Evolutionary conservation across 2,797 vertebrate species (phyloP).

Genomic region (Pseudopleuronectes americanus): DNA sequence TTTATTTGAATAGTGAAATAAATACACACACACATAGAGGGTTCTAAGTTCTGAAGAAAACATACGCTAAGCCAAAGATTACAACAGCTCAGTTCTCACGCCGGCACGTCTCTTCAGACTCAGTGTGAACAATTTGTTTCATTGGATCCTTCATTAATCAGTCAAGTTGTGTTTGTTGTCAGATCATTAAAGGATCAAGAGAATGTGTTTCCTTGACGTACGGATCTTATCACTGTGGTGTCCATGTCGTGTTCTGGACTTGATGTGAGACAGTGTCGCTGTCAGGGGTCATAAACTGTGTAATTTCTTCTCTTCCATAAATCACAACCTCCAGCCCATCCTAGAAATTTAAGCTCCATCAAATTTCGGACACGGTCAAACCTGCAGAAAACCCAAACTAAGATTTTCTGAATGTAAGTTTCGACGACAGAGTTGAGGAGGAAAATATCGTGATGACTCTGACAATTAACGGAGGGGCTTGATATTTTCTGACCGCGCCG

Average conservation of each 20-base stretch:
- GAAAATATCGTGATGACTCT: constrained; percentile 39
- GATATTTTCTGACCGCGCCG: constrained; percentile 50
- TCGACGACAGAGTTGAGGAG: neutral
- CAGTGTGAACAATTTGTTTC: constrained; percentile 37
- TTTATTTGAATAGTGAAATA: constrained; percentile 57
- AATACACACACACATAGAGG: constrained; percentile 49
- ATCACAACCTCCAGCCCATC: constrained; percentile 48
- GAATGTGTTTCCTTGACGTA: constrained; percentile 3
- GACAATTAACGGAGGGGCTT: constrained; percentile 67
- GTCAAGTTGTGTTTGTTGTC: constrained; percentile 37
- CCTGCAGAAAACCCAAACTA: constrained; percentile 20
- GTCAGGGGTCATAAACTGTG: constrained; percentile 51
- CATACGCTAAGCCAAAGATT: constrained; percentile 68
- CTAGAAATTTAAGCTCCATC: constrained; percentile 33
- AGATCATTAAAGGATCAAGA: constrained; percentile 3
- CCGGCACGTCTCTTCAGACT: constrained; percentile 67
- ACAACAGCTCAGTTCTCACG: constrained; percentile 76
- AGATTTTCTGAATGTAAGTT: neutral
- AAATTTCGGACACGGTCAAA: constrained; percentile 24
- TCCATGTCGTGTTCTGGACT: constrained; percentile 28
- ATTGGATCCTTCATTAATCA: constrained; percentile 40
- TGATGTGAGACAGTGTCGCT: constrained; percentile 38
- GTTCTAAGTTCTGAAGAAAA: constrained; percentile 65
- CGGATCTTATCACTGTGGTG: constrained; percentile 22
- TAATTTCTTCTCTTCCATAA: constrained; percentile 40